A percentile compares a stretch with the other conserved stretches of the same genome.
Conservation (phyloP, 2,797 vertebrate species). For the Mus spretus region DNA sequence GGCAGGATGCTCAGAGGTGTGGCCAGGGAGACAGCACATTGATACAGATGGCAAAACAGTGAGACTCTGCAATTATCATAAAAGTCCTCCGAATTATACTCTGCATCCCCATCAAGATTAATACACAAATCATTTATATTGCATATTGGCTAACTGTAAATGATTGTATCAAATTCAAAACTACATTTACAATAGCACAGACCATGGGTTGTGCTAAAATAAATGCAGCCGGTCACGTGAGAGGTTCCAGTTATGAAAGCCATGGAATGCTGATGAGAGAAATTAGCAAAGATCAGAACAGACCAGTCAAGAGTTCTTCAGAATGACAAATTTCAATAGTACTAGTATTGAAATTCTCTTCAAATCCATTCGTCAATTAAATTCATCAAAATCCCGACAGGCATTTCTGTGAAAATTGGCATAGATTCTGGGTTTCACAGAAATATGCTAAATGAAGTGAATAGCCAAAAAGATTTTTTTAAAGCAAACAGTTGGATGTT, state of each 20-base stretch:
- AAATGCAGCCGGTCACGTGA: background rate
- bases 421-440: background rate
- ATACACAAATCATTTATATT: background rate
- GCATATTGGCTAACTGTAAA: background rate
- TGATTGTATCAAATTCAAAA: background rate
- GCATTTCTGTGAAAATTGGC: background rate
- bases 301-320: background rate
- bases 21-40: background rate
- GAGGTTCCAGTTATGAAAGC: background rate
- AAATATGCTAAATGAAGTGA: background rate
- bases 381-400: background rate
- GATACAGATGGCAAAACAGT: too few relatives aligned
- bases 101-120: background rate
- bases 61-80: background rate
- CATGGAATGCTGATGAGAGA: background rate
- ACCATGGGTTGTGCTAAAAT: background rate
- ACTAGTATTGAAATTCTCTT: background rate
- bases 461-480: too few relatives aligned
- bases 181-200: too few relatives aligned
- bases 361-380: background rate
- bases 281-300: background rate
- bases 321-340: background rate
- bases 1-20: background rate
- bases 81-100: background rate
- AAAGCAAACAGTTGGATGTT: background rate